Evolutionary conservation across 2,113 vertebrate genomes (phyloP).

Genomic region (Ploceus nigricollis): DNA sequence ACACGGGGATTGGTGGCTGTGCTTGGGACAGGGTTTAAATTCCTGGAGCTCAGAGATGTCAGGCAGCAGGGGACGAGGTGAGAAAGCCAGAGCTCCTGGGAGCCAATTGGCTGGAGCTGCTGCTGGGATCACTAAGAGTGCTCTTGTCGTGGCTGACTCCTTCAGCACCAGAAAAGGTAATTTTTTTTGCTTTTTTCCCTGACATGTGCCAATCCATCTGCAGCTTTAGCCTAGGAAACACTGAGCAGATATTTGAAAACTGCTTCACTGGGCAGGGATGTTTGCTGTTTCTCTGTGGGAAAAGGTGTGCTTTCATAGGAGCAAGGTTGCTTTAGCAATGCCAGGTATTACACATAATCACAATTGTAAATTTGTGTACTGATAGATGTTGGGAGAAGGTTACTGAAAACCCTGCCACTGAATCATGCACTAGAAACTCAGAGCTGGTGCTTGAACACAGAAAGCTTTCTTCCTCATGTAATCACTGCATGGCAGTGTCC

Average conservation of each 20-base stretch:
- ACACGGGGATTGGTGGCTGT: slow-evolving; percentile 50
- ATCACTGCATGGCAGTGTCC: background rate
- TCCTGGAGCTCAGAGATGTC: slow-evolving; percentile 2
- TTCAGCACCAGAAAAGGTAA: slow-evolving; percentile 52
- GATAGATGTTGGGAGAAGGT: background rate
- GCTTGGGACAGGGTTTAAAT: slow-evolving; percentile 75
- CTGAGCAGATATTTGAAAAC: background rate
- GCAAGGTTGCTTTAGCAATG: background rate
- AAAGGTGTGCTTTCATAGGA: background rate
- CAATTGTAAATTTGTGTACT: background rate
- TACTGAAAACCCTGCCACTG: background rate
- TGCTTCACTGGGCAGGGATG: background rate
- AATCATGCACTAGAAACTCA: background rate
- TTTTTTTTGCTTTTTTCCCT: background rate
- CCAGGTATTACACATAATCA: background rate
- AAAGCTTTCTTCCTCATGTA: background rate
- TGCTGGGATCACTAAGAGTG: background rate
- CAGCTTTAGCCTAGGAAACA: background rate
- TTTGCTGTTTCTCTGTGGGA: background rate
- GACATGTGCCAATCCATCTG: background rate
- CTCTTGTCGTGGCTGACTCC: background rate
- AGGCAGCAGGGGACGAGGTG: slow-evolving; percentile 12
- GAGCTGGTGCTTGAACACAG: background rate
- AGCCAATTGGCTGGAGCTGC: background rate
- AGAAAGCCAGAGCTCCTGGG: background rate